A percentile compares a stretch with the other conserved stretches of the same genome.
Conservation (phyloP, 1,140 invertebrate genomes). For the Sogatella furcifera region DNA sequence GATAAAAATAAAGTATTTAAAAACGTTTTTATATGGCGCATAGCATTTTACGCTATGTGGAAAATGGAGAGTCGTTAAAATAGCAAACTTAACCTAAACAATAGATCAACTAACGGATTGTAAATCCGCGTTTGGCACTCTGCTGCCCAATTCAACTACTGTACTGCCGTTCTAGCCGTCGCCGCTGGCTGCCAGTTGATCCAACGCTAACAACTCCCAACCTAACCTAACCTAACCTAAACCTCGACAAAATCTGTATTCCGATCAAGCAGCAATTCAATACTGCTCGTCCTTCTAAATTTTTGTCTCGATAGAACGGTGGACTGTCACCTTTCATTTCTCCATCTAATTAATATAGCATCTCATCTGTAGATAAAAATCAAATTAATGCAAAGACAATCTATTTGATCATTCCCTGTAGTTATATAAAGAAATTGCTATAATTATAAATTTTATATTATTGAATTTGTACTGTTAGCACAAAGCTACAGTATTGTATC, state of each 20-base stretch:
- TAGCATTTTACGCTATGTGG: slow-evolving; percentile 22
- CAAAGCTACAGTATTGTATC: too few species aligned
- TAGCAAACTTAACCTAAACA: slow-evolving; percentile 3
- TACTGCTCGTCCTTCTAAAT: neutral
- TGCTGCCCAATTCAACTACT: slow-evolving; percentile 6
- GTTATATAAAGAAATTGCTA: too few species aligned
- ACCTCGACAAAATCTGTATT: neutral
- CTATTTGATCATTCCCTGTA: neutral
- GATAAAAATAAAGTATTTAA: slow-evolving; percentile 14
- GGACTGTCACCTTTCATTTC: slow-evolving; percentile 2
- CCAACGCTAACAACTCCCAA: neutral
- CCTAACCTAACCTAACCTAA: neutral
- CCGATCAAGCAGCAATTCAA: neutral
- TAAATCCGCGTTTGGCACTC: slow-evolving; percentile 1
- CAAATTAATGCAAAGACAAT: slow-evolving; percentile 2
- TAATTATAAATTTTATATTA: too few species aligned
- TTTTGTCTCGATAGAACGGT: neutral
- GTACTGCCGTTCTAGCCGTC: slow-evolving; percentile 2
- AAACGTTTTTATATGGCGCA: slow-evolving; percentile 15
- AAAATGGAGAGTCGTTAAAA: slow-evolving; percentile 21
- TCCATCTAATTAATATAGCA: neutral
- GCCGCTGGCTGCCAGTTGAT: neutral
- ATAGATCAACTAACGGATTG: slow-evolving; percentile 10
- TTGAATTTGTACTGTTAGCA: too few species aligned
- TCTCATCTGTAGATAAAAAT: neutral